Percentiles rank a stretch among this genome's conserved stretches.
These are phyloP conservation scores for Apamea sordens DNA, from an alignment of 2,888 invertebrate genomes.

Conservation along the genomic window DNA sequence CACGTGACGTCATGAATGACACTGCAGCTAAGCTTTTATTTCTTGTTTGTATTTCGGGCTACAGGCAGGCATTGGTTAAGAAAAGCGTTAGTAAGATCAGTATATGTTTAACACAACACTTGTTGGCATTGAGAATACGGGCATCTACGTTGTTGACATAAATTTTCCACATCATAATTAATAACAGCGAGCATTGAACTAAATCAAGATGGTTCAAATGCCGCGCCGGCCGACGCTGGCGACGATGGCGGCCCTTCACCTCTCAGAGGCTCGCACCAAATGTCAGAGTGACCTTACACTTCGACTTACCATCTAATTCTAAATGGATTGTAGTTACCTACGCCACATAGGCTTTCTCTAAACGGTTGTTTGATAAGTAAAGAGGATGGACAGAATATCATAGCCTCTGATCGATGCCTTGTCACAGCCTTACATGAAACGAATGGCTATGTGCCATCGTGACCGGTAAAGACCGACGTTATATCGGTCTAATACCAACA, in stretches of 20 bases:
- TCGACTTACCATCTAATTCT: slow-evolving; percentile 32
- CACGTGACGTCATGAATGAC: background rate
- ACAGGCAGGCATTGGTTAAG: background rate
- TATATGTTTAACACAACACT: background rate
- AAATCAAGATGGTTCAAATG: slow-evolving; percentile 18
- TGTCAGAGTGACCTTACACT: slow-evolving; percentile 54
- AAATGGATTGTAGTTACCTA: slow-evolving; percentile 14
- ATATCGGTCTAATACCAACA: background rate
- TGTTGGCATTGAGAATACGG: background rate
- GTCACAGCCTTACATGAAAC: too few relatives aligned
- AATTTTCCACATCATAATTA: slow-evolving; percentile 8
- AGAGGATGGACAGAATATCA: background rate
- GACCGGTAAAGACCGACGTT: background rate
- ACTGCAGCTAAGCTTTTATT: background rate
- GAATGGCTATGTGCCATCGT: background rate
- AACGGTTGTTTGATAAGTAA: background rate
- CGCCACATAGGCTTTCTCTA: background rate
- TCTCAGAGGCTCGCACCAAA: slow-evolving; percentile 13
- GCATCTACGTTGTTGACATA: background rate
- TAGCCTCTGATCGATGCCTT: background rate
- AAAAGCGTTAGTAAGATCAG: background rate
- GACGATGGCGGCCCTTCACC: slow-evolving; percentile 3
- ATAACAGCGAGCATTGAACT: slow-evolving; percentile 11
- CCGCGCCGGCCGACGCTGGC: background rate
- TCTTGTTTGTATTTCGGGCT: background rate